These are phyloP conservation scores for Dasypogon diadema DNA, from an alignment of 2,888 invertebrate species.

Conservation along the genomic window DNA sequence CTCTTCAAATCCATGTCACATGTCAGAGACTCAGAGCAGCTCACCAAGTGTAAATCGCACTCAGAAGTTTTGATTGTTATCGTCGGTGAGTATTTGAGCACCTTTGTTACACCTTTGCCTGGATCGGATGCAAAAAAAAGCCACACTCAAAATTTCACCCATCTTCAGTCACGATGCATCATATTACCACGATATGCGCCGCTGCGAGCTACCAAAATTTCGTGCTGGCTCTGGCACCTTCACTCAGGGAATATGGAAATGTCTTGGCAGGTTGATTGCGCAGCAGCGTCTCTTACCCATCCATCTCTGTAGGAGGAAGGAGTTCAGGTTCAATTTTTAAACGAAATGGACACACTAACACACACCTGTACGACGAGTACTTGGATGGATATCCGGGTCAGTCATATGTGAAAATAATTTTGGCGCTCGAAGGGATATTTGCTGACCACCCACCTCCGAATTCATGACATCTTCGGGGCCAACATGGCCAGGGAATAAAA, in stretches of 20 bases:
- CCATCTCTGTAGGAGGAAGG: background rate
- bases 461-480: background rate
- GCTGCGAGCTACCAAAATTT: too few species aligned
- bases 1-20: too few species aligned
- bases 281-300: background rate
- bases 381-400: slow-evolving; percentile 2
- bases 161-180: too few species aligned
- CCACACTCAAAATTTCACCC: too few species aligned
- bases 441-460: background rate
- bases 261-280: slow-evolving; percentile 14
- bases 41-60: background rate
- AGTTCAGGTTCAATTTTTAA: background rate
- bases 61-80: slow-evolving; percentile 17
- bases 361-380: background rate
- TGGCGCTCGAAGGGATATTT: background rate
- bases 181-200: too few species aligned
- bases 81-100: background rate
- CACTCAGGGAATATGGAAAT: background rate
- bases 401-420: background rate
- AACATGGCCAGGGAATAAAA: too few species aligned
- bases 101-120: slow-evolving; percentile 2
- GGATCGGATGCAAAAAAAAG: too few species aligned
- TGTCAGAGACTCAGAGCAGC: background rate
- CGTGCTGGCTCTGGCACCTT: background rate
- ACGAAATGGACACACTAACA: too few species aligned